Evolutionary conservation across 2,888 invertebrate genomes (phyloP).

Genomic region (Rhimphoctona megacephalus): DNA sequence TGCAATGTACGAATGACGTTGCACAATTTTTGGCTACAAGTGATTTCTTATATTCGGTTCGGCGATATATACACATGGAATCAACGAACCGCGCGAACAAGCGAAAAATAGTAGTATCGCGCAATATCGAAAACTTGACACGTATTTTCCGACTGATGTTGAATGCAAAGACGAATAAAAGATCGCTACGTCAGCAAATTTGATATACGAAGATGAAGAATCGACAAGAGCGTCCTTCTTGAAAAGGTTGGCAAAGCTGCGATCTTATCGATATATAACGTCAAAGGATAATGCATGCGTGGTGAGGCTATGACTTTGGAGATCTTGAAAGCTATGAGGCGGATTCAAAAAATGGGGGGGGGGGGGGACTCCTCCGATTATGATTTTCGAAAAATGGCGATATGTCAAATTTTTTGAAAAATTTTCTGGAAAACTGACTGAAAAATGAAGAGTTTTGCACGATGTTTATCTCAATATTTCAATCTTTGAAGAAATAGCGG

Average conservation of each 20-base stretch:
- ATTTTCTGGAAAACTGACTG: too few species aligned
- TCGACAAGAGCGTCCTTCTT: conserved; percentile 1
- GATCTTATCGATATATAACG: conserved; percentile 14
- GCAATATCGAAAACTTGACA: conserved; percentile 58
- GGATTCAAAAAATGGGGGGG: neutral
- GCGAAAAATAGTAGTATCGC: conserved; percentile 37
- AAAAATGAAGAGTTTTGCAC: too few species aligned
- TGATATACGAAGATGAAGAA: conserved; percentile 37
- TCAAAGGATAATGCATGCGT: neutral
- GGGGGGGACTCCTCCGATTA: neutral
- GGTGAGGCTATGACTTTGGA: neutral
- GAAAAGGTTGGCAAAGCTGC: conserved; percentile 29
- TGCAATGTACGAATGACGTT: neutral
- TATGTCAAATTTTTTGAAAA: too few species aligned
- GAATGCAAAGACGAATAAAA: conserved; percentile 34
- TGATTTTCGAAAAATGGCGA: neutral
- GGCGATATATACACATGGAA: neutral
- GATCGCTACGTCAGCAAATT: conserved; percentile 55
- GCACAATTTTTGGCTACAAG: neutral
- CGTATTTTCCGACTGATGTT: conserved; percentile 42
- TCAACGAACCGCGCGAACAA: conserved; percentile 29
- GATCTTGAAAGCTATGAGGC: neutral
- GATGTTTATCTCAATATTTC: too few species aligned
- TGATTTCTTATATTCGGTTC: neutral
- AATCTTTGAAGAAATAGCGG: too few species aligned